Percentiles rank a stretch among this genome's conserved stretches.
Conservation (phyloP, 2,113 vertebrate genomes). For the Pedetes capensis region DNA sequence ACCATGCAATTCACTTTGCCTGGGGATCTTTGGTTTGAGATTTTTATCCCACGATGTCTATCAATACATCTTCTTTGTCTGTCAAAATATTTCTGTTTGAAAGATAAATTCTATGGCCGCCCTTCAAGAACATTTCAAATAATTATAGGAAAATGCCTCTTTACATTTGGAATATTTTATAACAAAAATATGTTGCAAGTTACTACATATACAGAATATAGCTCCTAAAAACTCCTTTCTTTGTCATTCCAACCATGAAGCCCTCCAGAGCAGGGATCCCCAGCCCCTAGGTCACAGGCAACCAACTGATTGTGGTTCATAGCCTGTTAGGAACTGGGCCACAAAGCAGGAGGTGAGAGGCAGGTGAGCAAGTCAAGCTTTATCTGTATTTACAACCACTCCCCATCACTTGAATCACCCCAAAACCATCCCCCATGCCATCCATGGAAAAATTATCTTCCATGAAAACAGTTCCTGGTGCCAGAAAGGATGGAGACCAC, state of each 20-base stretch:
- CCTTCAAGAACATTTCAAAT: not conserved
- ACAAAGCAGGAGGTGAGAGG: too few relatives aligned
- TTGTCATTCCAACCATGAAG: not conserved
- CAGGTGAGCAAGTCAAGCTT: too few relatives aligned
- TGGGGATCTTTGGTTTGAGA: not conserved
- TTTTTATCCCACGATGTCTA: not conserved
- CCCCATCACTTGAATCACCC: too few relatives aligned
- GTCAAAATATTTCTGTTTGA: not conserved
- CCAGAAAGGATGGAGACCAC: too few relatives aligned
- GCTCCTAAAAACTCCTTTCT: not conserved
- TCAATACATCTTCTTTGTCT: not conserved
- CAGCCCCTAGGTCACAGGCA: too few relatives aligned
- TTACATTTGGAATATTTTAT: not conserved
- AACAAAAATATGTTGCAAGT: slow-evolving; percentile 1
- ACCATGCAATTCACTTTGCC: not conserved
- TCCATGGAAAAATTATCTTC: too few relatives aligned
- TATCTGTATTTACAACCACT: too few relatives aligned
- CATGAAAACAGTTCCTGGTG: too few relatives aligned
- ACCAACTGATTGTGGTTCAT: too few relatives aligned
- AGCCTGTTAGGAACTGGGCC: too few relatives aligned
- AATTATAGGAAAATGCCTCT: not conserved
- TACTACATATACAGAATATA: not conserved
- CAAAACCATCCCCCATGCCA: too few relatives aligned
- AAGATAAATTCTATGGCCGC: not conserved
- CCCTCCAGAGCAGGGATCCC: not conserved